Conservation (phyloP, 2,888 invertebrate genomes). For the Leptopilina myrica region DNA sequence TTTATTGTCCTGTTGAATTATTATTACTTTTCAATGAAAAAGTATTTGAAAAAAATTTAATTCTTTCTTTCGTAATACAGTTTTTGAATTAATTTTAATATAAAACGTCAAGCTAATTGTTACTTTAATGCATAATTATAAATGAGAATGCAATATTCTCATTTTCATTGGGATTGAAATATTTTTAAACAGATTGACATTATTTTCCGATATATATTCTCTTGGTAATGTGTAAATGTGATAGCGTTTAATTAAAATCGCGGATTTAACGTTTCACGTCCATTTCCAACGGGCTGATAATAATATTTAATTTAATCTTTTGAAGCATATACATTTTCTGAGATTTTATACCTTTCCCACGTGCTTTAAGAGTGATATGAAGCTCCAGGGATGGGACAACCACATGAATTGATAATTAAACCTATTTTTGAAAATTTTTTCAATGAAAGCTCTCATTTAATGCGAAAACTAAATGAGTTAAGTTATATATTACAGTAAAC, state of each 20-base stretch:
- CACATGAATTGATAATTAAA: conserved; percentile 27
- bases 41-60: too few relatives aligned
- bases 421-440: conserved; percentile 16
- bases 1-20: too few relatives aligned
- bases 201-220: not conserved
- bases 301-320: conserved; percentile 14
- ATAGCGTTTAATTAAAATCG: conserved; percentile 7
- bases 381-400: conserved; percentile 51
- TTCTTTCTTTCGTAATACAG: too few relatives aligned
- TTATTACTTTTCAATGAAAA: too few relatives aligned
- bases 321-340: conserved; percentile 45
- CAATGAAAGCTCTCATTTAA: conserved; percentile 15
- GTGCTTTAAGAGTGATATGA: conserved; percentile 61
- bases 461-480: not conserved
- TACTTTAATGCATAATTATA: too few relatives aligned
- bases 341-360: conserved; percentile 77
- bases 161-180: not conserved
- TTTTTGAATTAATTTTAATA: too few relatives aligned
- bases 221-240: not conserved
- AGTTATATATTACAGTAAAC: conserved; percentile 3
- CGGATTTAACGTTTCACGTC: not conserved
- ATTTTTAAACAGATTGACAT: conserved; percentile 1
- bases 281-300: conserved; percentile 1
- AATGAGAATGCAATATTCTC: not conserved
- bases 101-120: too few relatives aligned